Base-by-base conservation (phyloP, 2,888 invertebrate genomes). In the Tyria jacobaeae region DNA sequence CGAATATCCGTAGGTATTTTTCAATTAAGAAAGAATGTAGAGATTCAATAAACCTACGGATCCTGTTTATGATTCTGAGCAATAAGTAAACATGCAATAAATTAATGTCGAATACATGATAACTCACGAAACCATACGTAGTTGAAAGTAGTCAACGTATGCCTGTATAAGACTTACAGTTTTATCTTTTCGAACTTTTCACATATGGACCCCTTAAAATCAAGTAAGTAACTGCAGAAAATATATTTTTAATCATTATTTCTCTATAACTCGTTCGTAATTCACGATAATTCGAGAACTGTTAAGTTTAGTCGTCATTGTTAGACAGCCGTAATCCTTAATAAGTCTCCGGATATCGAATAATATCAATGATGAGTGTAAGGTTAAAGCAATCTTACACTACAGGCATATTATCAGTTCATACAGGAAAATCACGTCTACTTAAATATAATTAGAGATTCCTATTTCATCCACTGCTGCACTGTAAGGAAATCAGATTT, bases 401-500 rank as follows among this genome's bases (percentile, higher is more conserved):
- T n/a, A n/a, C n/a, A n/a, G n/a, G 44, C 10, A 2, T n/a, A 41
- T 41, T 9, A n/a, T 7, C 2, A n/a, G 5, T 1, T 17, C n/a
- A 39, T 15, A 41, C 41, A 2, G 3, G 4, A 44, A 21, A 4
- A 12, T 44, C 21, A 12, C 10, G 0, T 9, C 17, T 17, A 17
- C n/a, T 17, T 21, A 44, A 44, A 21, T 44, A 44, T 44, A 10
- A 9, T 21, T 53, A 31, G 27, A 31, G 27, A 31, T n/a, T n/a
- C 27, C 6, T 31, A 31, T 31, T 31, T 31, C 27, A 31, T 31
- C 27, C 27, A 56, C 27, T 62, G n/a, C 64, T 27, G 48, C 17
- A 15, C n/a, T n/a, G n/a, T n/a, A n/a, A n/a, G n/a, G 27, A 65
- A 57, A 69, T 72, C 66, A 57, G 62, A 62, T 76, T 76, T 66